phyloP scores from a whole-genome alignment of 2,113 vertebrate genomes.

The Mustela nigripes region DNA sequence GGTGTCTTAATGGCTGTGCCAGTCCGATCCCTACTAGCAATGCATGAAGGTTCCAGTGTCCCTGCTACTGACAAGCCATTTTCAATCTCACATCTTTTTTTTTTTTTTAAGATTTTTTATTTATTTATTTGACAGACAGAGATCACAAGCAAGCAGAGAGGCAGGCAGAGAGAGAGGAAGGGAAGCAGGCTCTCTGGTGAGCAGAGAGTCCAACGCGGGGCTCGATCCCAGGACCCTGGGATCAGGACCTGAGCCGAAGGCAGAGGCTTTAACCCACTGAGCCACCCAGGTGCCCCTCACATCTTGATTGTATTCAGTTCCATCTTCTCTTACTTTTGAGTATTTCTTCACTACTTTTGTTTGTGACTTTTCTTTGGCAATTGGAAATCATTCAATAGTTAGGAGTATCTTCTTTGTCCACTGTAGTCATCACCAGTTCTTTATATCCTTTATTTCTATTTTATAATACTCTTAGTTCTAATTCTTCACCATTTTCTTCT shows the following conservation, averaged over 20 bases:
- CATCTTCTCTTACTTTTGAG: neutral
- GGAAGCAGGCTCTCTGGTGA: no score
- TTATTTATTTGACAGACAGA: no score
- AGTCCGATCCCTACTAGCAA: neutral
- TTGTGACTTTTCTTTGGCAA: neutral
- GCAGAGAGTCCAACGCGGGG: no score
- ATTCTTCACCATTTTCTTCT: conserved; percentile 15
- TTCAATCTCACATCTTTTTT: neutral
- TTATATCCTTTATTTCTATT: neutral
- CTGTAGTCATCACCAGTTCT: neutral
- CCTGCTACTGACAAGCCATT: neutral
- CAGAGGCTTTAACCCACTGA: no score
- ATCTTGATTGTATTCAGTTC: neutral
- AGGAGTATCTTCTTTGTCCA: neutral
- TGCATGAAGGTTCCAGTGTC: neutral
- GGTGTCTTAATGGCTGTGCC: neutral
- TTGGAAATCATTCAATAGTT: neutral
- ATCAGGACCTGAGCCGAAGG: no score
- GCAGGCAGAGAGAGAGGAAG: no score
- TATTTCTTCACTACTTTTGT: neutral
- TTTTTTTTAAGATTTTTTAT: no score
- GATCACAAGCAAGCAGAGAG: no score
- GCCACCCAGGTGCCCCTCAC: neutral
- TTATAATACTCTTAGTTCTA: neutral
- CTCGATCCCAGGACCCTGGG: no score